Evolutionary conservation across 2,797 vertebrate species (phyloP), one percentile per base, ranked within the genome.

Genomic region (Naso thynnoides): DNA sequence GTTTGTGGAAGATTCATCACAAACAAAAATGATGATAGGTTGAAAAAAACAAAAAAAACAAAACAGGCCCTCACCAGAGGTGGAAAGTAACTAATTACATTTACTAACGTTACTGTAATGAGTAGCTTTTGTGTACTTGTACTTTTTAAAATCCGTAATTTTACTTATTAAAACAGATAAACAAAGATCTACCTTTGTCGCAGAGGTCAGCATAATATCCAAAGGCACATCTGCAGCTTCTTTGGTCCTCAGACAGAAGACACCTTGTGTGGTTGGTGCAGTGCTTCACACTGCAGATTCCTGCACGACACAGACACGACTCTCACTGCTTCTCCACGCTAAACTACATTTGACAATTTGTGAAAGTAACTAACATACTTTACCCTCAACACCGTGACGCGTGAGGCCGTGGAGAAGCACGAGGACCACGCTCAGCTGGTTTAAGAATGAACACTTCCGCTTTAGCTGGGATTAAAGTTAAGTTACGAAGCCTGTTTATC

Each of bases 131-230:
- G n/a, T n/a, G n/a, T n/a, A n/a, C n/a, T n/a, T n/a, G n/a, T n/a
- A n/a, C n/a, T n/a, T n/a, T n/a, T n/a, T n/a, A n/a, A n/a, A n/a
- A n/a, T n/a, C n/a, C n/a, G n/a, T n/a, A n/a, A n/a, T n/a, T n/a
- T n/a, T n/a, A n/a, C n/a, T n/a, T n/a, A n/a, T n/a, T n/a, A n/a
- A n/a, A n/a, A n/a, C n/a, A n/a, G 8, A 31, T 31, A 10, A 42
- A 5, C n/a, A 7, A 3, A 8, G 7, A 0, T 67, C 23, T 84
- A 94, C 93, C 67, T 91, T 84, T 90, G 56, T 93, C 91, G 72
- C 94, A 95, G 0, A 11, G 63, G 66, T 94, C 89, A 5, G 76
- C 85, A 66, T 94, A 95, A 77, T 83, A 93, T 0, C 91, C 92
- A 1, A 5, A 2, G 27, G 71, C 54, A 48, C 94, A 95, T 36